Evolutionary conservation across 2,888 invertebrate genomes (phyloP), one percentile per base, ranked within the genome.

Genomic region (Acholoe squamosa): DNA sequence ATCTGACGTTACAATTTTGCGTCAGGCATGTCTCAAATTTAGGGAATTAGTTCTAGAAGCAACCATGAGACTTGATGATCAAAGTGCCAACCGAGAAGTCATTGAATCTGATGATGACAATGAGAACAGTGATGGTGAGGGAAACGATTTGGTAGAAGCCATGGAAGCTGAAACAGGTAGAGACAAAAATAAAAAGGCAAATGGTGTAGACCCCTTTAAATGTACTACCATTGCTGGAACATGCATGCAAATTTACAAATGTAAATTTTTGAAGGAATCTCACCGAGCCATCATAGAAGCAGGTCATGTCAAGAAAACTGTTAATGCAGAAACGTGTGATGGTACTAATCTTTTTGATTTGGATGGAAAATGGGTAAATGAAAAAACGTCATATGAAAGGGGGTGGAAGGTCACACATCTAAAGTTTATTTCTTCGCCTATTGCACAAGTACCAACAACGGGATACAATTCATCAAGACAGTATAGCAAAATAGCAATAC

Each of bases 211-310:
- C n/a, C n/a, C n/a, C n/a, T n/a, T n/a, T n/a, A n/a, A n/a, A n/a
- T n/a, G n/a, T n/a, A n/a, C n/a, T n/a, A 52, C 92, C 92, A 0
- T 91, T 92, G 91, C 93, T 28, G 77, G 84, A 16, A 91, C 91
- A 0, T 93, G 92, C 61, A 91, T 91, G 89, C 90, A 89, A 14
- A 84, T 91, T 5, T 93, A 71, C 33, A 56, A 92, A n/a, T 61
- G 43, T 0, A 10, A 89, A 7, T 91, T 91, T 89, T 77, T 93
- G n/a, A 22, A 86, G 43, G 71, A 77, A 3, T 0, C 89, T 1
- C 25, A 12, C 51, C 10, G 14, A 14, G 86, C 51, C 52, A 51
- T 12, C 25, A 43, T 86, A 22, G 51, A 7, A 19, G 22, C 3
- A 16, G 86, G 22, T 51, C 12, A 16, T 10, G 28, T 28, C 22